Conservation (phyloP, 2,113 vertebrate genomes). For the Synchiropus splendidus region DNA sequence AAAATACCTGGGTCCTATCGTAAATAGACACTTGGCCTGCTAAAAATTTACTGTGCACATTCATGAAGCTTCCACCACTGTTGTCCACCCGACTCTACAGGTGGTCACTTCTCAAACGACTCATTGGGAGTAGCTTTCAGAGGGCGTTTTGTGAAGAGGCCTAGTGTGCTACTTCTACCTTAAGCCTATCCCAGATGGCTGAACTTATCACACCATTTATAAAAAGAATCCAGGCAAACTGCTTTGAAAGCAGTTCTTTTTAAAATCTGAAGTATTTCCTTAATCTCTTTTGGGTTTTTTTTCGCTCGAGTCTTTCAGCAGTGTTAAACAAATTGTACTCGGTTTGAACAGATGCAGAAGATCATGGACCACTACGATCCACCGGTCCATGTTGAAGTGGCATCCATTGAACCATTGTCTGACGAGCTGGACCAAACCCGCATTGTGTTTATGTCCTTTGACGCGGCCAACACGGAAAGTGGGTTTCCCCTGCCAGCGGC, state of each 20-base stretch:
- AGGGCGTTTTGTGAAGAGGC: background rate
- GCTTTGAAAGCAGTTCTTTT: background rate
- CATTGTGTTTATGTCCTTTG: conserved; percentile 28
- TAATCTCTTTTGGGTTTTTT: no score
- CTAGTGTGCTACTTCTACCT: background rate
- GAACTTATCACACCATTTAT: background rate
- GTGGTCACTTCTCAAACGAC: background rate
- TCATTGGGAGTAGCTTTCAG: no score
- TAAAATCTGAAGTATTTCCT: background rate
- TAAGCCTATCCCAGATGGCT: background rate
- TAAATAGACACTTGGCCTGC: no score
- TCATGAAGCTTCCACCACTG: background rate
- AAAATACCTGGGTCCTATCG: no score
- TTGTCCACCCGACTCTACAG: background rate
- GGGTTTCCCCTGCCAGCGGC: conserved; percentile 11
- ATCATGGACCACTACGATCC: conserved; percentile 23
- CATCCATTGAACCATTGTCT: conserved; percentile 15
- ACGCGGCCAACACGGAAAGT: conserved; percentile 5
- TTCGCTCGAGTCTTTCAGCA: no score
- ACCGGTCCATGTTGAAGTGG: conserved; percentile 19
- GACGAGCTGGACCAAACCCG: conserved; percentile 8
- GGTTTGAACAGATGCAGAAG: conserved; percentile 35
- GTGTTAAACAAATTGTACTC: background rate
- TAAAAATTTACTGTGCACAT: no score
- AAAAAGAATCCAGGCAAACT: background rate